phyloP scores from a whole-genome alignment of 1,140 invertebrate genomes.

The Drosophila melanogaster region Release_6_plus_ISO1_MT NT_033779.5:2024501-2025000 shows the following conservation, averaged over 20 bases:
- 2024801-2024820: constrained; percentile 23
- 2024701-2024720: constrained; percentile 34
- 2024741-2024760: constrained; percentile 2
- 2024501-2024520: constrained; percentile 8
- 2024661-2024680: constrained; percentile 13
- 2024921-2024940: constrained; percentile 16
- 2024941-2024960: constrained; percentile 36
- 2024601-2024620: constrained; percentile 3
- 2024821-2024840: constrained; percentile 58
- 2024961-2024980: constrained; percentile 67
- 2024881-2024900: constrained; percentile 58
- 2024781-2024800: constrained; percentile 18
- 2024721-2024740: constrained; percentile 31
- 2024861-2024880: background rate
- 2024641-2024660: constrained; percentile 1
- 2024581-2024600: background rate
- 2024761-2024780: constrained; percentile 18
- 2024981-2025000: constrained; percentile 59
- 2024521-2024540: constrained; percentile 9
- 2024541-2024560: background rate
- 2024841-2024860: constrained; percentile 47
- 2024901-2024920: constrained; percentile 25
- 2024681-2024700: constrained; percentile 45
- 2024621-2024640: constrained; percentile 3
- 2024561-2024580: constrained; percentile 1